These are phyloP conservation scores for Chrysotoxum bicinctum DNA, from an alignment of 2,888 invertebrate genomes.

Conservation along the genomic window DNA sequence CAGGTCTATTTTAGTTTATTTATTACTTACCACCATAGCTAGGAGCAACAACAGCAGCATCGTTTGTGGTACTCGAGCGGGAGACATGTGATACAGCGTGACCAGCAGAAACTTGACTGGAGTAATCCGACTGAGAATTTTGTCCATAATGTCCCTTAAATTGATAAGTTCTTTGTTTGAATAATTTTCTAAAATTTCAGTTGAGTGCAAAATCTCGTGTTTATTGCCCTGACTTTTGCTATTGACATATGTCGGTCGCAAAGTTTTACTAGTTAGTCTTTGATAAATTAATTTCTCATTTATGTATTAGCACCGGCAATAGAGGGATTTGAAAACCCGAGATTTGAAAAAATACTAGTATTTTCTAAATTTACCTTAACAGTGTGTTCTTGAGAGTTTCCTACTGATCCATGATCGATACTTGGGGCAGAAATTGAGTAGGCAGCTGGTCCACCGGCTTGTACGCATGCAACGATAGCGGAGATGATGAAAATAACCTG, in stretches of 20 bases:
- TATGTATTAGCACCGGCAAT: no score
- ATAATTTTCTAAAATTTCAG: neutral
- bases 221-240: no score
- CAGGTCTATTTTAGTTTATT: neutral
- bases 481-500: conserved; percentile 79
- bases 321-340: neutral
- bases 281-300: no score
- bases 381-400: conserved; percentile 81
- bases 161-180: neutral
- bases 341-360: neutral
- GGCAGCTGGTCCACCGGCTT: conserved; percentile 81
- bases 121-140: conserved; percentile 81
- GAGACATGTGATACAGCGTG: conserved; percentile 81
- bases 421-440: conserved; percentile 81
- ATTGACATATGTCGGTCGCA: no score
- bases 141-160: conserved; percentile 80
- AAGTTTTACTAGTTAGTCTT: no score
- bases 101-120: conserved; percentile 81
- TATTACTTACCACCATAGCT: conserved; percentile 75
- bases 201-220: neutral
- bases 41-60: conserved; percentile 78
- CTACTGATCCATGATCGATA: conserved; percentile 80
- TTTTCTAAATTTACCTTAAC: conserved; percentile 75
- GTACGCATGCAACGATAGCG: conserved; percentile 78
- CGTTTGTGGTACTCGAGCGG: conserved; percentile 80